Base-by-base conservation (phyloP, 2,113 vertebrate species). In the Poeciliopsis turrubarensis region DNA sequence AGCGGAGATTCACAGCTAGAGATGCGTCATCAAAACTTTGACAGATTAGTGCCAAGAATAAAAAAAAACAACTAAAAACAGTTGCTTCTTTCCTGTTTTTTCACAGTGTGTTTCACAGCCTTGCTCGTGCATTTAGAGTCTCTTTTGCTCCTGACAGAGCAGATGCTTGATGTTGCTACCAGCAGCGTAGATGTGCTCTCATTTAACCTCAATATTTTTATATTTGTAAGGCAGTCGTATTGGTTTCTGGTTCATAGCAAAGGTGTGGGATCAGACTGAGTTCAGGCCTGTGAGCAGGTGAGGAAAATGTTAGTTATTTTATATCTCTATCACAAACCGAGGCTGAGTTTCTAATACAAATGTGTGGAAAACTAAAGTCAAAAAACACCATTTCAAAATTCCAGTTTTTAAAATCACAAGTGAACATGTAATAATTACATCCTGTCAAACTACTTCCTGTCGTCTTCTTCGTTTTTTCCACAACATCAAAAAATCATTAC, bases 21-120 rank as follows among this genome's bases (percentile, higher is more conserved):
- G 68, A 78, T 4, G 39, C 30, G 70, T 74, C 84, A 75, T 76
- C 80, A 82, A 37, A 83, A 77, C 75, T 44, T 63, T 72, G 78
- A 80, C 71, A 76, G 82, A 75, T 80, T 60, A 68, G 78, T 72
- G 85, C 79, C 70, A 65, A 69, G 73, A 83, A 78, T 72, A 80
- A 77, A 72, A 9, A 32, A 32, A 32, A 32, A 1, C 32, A 7
- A 9, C 1, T 8, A 32, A 32, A 32, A 34, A 9, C 7, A 7
- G 32, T 34, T 34, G 32, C 14, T 41, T 11, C 66, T 30, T 63
- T 77, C 69, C 60, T 64, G 26, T 47, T 41, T 68, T 72, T 31
- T 34, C 32, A 32, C 31, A 34, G 32, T 34, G 7, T 34, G 32
- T 34, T 77, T 66, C 29, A 14, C 29, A 4, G 22, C 44, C 51